A percentile compares a stretch with the other conserved stretches of the same genome.
These are phyloP conservation scores for Sciurus vulgaris DNA, from an alignment of 2,797 vertebrate species.

Conservation along the genomic window DNA sequence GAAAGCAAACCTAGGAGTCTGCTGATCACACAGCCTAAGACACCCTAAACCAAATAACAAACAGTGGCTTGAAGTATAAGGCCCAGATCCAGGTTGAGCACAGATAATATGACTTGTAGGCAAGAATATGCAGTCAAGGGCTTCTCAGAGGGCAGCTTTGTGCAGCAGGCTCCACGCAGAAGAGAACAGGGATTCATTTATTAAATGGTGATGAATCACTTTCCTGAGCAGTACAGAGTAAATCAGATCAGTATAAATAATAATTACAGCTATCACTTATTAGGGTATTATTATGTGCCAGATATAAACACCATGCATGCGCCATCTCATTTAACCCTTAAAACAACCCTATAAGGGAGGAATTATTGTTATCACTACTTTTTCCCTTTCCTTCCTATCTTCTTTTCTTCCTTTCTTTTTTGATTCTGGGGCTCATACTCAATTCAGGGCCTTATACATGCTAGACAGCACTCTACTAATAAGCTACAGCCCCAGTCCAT, in stretches of 20 bases:
- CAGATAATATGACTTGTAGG: neutral
- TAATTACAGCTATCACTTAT: neutral
- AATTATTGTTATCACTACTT: neutral
- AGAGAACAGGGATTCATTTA: neutral
- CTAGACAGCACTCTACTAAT: neutral
- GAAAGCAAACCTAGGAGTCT: neutral
- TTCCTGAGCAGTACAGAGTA: neutral
- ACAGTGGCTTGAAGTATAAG: neutral
- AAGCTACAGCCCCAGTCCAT: neutral
- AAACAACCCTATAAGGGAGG: neutral
- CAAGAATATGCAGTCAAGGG: neutral
- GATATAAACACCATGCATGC: neutral
- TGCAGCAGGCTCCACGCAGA: neutral
- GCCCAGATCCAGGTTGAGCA: neutral
- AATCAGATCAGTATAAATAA: neutral
- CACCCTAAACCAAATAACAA: neutral
- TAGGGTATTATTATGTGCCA: neutral
- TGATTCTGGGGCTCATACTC: no score
- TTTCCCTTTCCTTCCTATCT: no score
- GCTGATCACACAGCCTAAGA: neutral
- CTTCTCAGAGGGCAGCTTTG: neutral
- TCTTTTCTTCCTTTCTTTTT: no score
- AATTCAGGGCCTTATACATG: neutral
- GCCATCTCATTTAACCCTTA: neutral
- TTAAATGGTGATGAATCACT: neutral